Evolutionary conservation across 2,797 vertebrate genomes (phyloP).

Genomic region (Gallinago solitaria): DNA sequence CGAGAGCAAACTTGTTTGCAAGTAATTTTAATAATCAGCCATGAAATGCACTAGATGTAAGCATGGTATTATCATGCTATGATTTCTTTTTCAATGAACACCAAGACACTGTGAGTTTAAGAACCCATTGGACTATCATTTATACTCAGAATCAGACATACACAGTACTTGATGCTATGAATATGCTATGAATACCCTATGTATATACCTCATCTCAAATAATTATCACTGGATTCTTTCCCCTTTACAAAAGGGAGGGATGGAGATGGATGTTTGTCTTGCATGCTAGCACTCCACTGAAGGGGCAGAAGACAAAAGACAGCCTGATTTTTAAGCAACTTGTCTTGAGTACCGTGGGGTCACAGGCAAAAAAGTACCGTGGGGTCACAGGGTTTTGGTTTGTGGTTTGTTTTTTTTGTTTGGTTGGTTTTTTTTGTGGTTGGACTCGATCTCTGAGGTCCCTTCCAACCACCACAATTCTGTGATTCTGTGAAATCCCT

Average conservation of each 20-base stretch:
- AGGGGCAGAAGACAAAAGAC: background rate
- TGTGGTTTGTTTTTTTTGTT: too few species aligned
- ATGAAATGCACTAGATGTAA: conserved; percentile 6
- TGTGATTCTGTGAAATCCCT: too few species aligned
- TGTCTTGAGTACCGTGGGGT: background rate
- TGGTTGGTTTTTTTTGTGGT: too few species aligned
- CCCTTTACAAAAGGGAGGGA: background rate
- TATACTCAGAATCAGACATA: background rate
- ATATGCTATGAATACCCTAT: background rate
- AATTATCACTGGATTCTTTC: background rate
- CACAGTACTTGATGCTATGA: background rate
- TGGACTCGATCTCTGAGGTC: too few species aligned
- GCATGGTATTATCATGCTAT: background rate
- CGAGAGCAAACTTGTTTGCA: conserved; percentile 2
- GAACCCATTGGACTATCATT: background rate
- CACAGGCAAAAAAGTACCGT: too few species aligned
- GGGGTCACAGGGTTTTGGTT: too few species aligned
- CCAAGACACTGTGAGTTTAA: background rate
- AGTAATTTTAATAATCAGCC: conserved; percentile 35
- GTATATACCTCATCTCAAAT: background rate
- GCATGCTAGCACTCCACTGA: background rate
- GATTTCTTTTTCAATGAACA: background rate
- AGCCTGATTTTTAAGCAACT: background rate
- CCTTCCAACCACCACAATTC: too few species aligned
- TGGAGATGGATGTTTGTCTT: background rate